phyloP scores from a whole-genome alignment of 2,113 vertebrate species.

The Solea senegalensis region DNA sequence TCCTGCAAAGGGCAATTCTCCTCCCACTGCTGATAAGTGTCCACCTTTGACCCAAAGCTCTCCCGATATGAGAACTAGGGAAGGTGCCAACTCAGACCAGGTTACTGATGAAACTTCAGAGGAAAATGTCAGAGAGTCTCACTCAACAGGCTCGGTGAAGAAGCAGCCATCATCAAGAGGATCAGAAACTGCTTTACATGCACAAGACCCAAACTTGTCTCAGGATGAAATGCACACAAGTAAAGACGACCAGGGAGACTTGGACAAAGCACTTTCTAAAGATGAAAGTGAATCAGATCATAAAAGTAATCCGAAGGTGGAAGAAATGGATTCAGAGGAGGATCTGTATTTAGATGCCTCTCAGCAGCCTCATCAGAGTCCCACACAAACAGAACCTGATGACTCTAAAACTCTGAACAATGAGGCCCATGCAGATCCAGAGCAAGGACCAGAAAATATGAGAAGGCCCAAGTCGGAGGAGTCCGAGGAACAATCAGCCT shows the following conservation, averaged over 20 bases:
- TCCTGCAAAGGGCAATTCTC: neutral
- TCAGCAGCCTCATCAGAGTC: neutral
- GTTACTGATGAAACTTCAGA: neutral
- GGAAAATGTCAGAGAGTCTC: neutral
- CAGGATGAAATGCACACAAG: neutral
- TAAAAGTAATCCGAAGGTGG: neutral
- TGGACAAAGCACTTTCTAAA: neutral
- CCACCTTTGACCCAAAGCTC: neutral
- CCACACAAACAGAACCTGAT: neutral
- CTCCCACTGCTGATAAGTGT: neutral
- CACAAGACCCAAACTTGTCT: neutral
- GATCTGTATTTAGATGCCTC: neutral
- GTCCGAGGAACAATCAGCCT: neutral
- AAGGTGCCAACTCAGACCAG: neutral
- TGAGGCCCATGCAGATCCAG: neutral
- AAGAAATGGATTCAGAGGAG: neutral
- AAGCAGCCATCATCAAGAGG: neutral
- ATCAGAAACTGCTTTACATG: neutral
- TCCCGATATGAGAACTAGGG: neutral
- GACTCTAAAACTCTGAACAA: neutral
- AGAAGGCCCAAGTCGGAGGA: neutral
- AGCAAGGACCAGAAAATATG: neutral
- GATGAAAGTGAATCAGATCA: neutral
- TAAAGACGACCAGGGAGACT: neutral
- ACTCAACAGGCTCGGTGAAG: accelerated